Percentiles rank a stretch among this genome's conserved stretches.
phyloP scores from a whole-genome alignment of 2,113 vertebrate genomes.

The Siniperca chuatsi region DNA sequence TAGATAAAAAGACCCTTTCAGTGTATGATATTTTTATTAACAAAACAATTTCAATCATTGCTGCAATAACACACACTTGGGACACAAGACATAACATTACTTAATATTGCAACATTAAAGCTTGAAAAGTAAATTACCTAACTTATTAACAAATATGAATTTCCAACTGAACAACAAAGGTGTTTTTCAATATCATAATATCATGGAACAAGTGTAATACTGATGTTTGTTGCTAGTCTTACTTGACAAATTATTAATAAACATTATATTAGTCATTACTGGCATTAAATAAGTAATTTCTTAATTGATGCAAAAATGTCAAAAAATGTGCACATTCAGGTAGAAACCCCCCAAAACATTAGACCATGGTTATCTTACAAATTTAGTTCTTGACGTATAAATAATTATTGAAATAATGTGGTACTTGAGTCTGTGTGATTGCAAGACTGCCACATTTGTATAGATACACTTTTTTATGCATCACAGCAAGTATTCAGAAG shows the following conservation, averaged over 20 bases:
- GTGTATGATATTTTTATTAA: neutral
- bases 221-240: neutral
- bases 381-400: neutral
- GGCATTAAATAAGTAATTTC: no score
- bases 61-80: neutral
- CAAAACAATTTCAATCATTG: neutral
- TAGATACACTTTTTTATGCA: neutral
- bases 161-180: neutral
- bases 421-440: neutral
- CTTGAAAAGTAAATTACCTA: no score
- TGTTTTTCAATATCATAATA: neutral
- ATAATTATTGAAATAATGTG: neutral
- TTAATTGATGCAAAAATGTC: neutral
- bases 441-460: neutral
- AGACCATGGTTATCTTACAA: no score
- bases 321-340: neutral
- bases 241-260: neutral
- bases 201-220: neutral
- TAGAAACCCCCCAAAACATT: neutral
- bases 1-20: neutral
- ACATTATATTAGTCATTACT: neutral
- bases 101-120: neutral
- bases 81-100: neutral
- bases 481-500: conserved; percentile 10
- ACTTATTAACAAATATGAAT: neutral